Base-by-base conservation (phyloP, 2,113 vertebrate genomes). In the Anser brachyrhynchus region DNA sequence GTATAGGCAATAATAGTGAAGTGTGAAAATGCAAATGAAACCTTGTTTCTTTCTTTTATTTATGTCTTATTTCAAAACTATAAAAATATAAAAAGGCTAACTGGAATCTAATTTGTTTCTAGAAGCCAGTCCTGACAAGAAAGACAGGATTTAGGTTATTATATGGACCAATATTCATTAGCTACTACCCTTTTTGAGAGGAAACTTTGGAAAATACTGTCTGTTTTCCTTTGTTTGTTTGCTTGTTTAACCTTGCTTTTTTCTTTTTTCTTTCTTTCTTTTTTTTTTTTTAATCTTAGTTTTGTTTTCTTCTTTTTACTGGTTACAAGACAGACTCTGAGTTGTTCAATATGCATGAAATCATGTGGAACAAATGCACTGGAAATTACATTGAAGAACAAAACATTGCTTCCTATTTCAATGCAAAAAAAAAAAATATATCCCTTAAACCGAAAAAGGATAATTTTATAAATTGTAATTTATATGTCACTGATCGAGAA, bases 361-460 rank as follows among this genome's bases (percentile, higher is more conserved):
- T 41, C 6, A 21, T 31, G 31, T 29, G 25, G 52, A 79, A 66
- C 20, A 76, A 85, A 87, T 44, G 44, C 20, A 78, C 14, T 26
- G 57, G 31, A 58, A 92, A 77, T 83, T 62, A 61, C 18, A 16
- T 6, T 33, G 21, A 88, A 71, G 26, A 84, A 17, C 14, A 85
- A 74, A 70, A 3, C 2, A 35, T 43, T 43, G 13, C 4, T 35
- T 61, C 74, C 72, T 6, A 29, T 59, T 79, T 9, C 18, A 69
- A 61, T 44, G 39, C 7, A 59, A 84, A 82, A 74, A 33, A n/a
- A 44, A 44, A 18, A 44, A 44, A 44, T 35, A 35, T 35, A 59
- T 4, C 4, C 2, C 5, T 8, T 8, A 16, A 11, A 79, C 37
- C 10, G 25, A 23, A 2, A 54, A 37, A 33, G 9, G 11, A 4